Evolutionary conservation across 2,113 vertebrate genomes (phyloP).

Genomic region (Catharus bicknelli): DNA sequence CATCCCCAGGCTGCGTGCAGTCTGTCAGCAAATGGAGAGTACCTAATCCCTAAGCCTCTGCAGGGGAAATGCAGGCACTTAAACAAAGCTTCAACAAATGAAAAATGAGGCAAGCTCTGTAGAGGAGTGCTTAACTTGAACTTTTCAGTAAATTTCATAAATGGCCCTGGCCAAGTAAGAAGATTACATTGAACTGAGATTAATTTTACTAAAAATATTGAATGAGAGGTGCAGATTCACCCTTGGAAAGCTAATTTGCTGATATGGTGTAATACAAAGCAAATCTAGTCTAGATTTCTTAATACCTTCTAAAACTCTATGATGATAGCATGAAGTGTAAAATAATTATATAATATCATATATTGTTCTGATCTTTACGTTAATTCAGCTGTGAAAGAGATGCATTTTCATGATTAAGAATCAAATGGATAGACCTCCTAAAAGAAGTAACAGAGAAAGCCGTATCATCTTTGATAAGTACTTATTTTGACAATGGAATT

Average conservation of each 20-base stretch:
- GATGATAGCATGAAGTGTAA: background rate
- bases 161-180: background rate
- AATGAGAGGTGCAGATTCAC: background rate
- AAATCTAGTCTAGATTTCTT: background rate
- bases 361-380: background rate
- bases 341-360: background rate
- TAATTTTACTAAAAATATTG: background rate
- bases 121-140: background rate
- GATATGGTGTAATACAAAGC: background rate
- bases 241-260: background rate
- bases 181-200: background rate
- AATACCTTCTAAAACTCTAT: background rate
- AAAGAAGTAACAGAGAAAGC: background rate
- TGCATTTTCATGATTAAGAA: background rate
- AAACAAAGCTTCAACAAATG: background rate
- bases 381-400: background rate
- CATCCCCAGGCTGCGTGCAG: accelerated
- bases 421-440: background rate
- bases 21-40: background rate
- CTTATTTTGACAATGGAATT: background rate
- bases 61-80: background rate
- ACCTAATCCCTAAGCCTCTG: background rate
- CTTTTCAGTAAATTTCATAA: background rate
- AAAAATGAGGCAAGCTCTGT: background rate
- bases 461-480: background rate